These are phyloP conservation scores for Nothobranchius kuhntae DNA, from an alignment of 2,113 vertebrate species.

Conservation along the genomic window DNA sequence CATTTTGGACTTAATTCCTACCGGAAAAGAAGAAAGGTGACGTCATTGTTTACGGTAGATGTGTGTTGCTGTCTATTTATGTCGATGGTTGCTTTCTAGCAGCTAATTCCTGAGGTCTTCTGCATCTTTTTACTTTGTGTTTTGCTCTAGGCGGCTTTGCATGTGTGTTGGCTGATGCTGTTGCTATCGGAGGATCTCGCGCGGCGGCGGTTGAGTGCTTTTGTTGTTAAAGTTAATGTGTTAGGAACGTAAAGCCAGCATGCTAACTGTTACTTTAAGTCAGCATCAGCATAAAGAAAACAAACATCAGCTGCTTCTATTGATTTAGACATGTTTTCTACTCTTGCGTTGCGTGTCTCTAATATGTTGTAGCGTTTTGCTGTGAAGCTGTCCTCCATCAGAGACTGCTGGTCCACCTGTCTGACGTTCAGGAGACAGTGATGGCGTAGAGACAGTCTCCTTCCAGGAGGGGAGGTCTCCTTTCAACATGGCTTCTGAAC, in stretches of 20 bases:
- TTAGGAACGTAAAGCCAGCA: slow-evolving; percentile 14
- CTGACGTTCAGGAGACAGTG: neutral
- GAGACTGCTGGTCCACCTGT: neutral
- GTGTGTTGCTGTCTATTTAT: neutral
- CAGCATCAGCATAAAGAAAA: too few relatives aligned
- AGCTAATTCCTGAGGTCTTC: neutral
- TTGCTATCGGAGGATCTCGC: neutral
- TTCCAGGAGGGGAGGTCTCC: neutral
- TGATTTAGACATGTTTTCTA: too few relatives aligned
- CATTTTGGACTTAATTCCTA: neutral
- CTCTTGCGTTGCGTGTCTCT: too few relatives aligned
- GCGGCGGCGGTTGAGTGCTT: slow-evolving; percentile 27
- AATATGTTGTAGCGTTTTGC: too few relatives aligned
- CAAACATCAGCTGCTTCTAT: too few relatives aligned
- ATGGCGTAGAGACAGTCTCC: slow-evolving; percentile 33
- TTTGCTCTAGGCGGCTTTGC: fast-evolving
- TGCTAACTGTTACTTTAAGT: too few relatives aligned
- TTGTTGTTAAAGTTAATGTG: neutral
- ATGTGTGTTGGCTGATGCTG: too few relatives aligned
- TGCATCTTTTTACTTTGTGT: neutral
- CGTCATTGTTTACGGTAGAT: slow-evolving; percentile 33
- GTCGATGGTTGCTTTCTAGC: too few relatives aligned
- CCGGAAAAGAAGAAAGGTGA: neutral
- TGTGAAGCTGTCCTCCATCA: too few relatives aligned
- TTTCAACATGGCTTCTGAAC: slow-evolving; percentile 88